Percentiles rank a stretch among this genome's conserved stretches.
Conservation (phyloP, 2,888 invertebrate genomes). For the Thera britannica region DNA sequence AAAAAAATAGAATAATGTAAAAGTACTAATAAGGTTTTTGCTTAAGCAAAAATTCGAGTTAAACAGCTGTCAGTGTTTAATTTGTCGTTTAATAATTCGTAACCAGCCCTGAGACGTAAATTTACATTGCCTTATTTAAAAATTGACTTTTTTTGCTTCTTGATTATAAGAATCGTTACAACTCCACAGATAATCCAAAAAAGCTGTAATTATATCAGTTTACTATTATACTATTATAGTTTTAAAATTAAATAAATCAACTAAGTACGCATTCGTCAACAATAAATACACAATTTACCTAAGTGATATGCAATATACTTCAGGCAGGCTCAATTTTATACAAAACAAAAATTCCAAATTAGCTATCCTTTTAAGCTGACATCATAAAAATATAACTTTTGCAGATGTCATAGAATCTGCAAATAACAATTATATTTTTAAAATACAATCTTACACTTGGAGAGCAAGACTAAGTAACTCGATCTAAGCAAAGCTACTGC, state of each 20-base stretch:
- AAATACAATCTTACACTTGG: slow-evolving; percentile 22
- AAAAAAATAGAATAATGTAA: not conserved
- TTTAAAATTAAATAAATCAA: slow-evolving; percentile 49
- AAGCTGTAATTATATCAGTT: slow-evolving; percentile 42
- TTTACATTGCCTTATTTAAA: slow-evolving; percentile 7
- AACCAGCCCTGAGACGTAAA: not conserved
- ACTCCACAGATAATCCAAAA: slow-evolving; percentile 42
- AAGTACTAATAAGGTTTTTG: not conserved
- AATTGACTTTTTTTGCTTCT: slow-evolving; percentile 18
- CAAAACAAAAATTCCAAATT: slow-evolving; percentile 35
- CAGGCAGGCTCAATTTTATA: slow-evolving; percentile 71
- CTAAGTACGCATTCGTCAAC: slow-evolving; percentile 51
- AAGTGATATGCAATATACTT: slow-evolving; percentile 82
- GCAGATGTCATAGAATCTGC: slow-evolving; percentile 22
- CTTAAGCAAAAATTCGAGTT: too few relatives aligned
- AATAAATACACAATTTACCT: slow-evolving; percentile 65
- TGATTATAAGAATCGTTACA: slow-evolving; percentile 33
- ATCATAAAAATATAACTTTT: slow-evolving; percentile 29
- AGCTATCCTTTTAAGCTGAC: slow-evolving; percentile 15
- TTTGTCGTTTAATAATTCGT: too few relatives aligned
- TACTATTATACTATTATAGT: slow-evolving; percentile 51
- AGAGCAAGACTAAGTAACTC: slow-evolving; percentile 25
- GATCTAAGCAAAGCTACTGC: slow-evolving; percentile 36
- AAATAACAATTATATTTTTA: slow-evolving; percentile 31
- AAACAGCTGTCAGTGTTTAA: too few relatives aligned